phyloP scores from a whole-genome alignment of 2,113 vertebrate species.

The Pelmatolapia mariae region DNA sequence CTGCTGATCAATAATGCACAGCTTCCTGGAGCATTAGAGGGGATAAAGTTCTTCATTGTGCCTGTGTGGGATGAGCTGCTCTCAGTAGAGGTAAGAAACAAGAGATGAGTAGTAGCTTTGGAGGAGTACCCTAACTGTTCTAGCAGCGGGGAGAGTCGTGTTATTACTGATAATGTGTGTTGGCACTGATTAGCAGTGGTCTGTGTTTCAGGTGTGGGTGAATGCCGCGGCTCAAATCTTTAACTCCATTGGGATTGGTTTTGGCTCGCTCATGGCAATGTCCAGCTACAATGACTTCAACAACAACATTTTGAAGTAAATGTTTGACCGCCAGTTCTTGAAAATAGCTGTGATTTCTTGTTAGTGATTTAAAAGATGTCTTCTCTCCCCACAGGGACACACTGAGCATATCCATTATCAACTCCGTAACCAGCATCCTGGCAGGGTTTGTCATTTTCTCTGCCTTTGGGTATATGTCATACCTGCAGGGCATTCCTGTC shows the following conservation, averaged over 20 bases:
- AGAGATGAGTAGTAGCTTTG: not conserved
- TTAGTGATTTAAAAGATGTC: not conserved
- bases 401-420: constrained; percentile 63
- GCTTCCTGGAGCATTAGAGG: constrained; percentile 69
- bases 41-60: constrained; percentile 72
- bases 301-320: constrained; percentile 74
- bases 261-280: constrained; percentile 73
- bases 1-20: constrained; percentile 73
- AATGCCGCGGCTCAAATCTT: constrained; percentile 77
- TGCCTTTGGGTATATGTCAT: constrained; percentile 77
- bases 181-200: not conserved
- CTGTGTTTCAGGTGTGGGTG: constrained; percentile 71
- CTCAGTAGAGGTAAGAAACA: constrained; percentile 59
- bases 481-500: constrained; percentile 67
- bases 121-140: not conserved
- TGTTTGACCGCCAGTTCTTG: not conserved
- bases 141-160: not conserved
- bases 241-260: constrained; percentile 76
- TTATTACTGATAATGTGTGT: not conserved
- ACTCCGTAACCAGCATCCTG: constrained; percentile 72
- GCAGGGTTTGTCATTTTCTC: constrained; percentile 78
- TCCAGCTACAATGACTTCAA: constrained; percentile 76
- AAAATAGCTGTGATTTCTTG: not conserved
- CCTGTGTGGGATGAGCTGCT: constrained; percentile 68
- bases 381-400: constrained; percentile 62